phyloP scores from a whole-genome alignment of 2,797 vertebrate species.

The Enteromius trimaculatus region DNA sequence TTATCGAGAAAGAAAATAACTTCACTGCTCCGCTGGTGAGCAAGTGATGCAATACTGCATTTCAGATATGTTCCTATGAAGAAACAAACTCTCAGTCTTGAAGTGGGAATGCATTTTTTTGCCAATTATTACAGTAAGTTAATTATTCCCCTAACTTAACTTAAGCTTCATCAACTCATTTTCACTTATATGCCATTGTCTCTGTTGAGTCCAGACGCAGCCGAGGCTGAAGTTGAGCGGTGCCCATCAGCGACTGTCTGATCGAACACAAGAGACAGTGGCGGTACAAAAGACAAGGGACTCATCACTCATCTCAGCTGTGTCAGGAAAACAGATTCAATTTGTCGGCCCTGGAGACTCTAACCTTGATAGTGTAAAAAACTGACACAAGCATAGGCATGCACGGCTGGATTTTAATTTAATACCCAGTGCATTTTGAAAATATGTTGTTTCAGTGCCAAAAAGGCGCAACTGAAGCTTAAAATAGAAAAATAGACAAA shows the following conservation, averaged over 20 bases:
- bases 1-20: no score
- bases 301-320: slow-evolving; percentile 69
- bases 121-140: neutral
- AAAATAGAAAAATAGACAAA: no score
- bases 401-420: slow-evolving; percentile 11
- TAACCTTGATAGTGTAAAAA: slow-evolving; percentile 68
- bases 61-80: neutral
- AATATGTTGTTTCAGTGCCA: neutral
- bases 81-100: no score
- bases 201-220: neutral
- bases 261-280: slow-evolving; percentile 50
- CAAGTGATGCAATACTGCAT: neutral
- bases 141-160: neutral
- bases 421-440: neutral
- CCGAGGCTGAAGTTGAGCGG: slow-evolving; percentile 27
- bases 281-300: slow-evolving; percentile 68
- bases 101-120: no score
- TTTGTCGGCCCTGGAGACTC: slow-evolving; percentile 68
- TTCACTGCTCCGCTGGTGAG: neutral
- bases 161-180: neutral
- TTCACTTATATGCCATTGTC: neutral
- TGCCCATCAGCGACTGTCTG: slow-evolving; percentile 58
- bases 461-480: neutral
- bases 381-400: slow-evolving; percentile 55
- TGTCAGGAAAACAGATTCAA: slow-evolving; percentile 70